Percentiles rank a stretch among this genome's conserved stretches.
Conservation (phyloP, 2,888 invertebrate species). For the Trimorus sp. region DNA sequence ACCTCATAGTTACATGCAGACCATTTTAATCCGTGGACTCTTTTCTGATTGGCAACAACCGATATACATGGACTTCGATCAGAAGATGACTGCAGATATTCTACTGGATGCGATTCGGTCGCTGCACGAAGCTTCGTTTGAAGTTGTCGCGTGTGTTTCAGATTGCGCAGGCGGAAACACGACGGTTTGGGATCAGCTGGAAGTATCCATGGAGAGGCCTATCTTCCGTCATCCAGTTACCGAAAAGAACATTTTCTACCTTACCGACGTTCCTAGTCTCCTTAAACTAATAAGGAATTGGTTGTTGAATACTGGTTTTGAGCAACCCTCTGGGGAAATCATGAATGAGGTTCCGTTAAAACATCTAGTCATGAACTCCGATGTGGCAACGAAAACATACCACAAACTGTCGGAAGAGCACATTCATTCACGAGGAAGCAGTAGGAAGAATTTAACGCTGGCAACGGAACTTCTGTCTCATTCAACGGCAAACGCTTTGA, state of each 20-base stretch:
- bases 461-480: conserved; percentile 71
- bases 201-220: conserved; percentile 64
- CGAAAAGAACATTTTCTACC: conserved; percentile 66
- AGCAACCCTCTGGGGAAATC: conserved; percentile 33
- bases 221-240: conserved; percentile 69
- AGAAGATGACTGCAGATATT: conserved; percentile 70
- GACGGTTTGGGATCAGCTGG: conserved; percentile 67
- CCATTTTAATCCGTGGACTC: conserved; percentile 68
- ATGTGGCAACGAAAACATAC: conserved; percentile 34
- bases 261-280: conserved; percentile 72
- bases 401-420: conserved; percentile 62
- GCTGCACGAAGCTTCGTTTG: conserved; percentile 66
- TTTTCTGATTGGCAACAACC: conserved; percentile 70
- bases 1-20: conserved; percentile 67
- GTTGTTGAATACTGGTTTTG: conserved; percentile 70
- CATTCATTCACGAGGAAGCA: conserved; percentile 62
- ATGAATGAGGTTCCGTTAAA: conserved; percentile 14
- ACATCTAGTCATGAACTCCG: conserved; percentile 3
- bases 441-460: conserved; percentile 69
- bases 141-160: conserved; percentile 71
- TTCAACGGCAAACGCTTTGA: conserved; percentile 69
- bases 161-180: conserved; percentile 59
- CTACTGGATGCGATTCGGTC: conserved; percentile 60
- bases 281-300: conserved; percentile 70
- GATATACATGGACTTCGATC: conserved; percentile 71